Evolutionary conservation across 2,113 vertebrate species (phyloP), one percentile per base, ranked within the genome.

Genomic region (Solea senegalensis): DNA sequence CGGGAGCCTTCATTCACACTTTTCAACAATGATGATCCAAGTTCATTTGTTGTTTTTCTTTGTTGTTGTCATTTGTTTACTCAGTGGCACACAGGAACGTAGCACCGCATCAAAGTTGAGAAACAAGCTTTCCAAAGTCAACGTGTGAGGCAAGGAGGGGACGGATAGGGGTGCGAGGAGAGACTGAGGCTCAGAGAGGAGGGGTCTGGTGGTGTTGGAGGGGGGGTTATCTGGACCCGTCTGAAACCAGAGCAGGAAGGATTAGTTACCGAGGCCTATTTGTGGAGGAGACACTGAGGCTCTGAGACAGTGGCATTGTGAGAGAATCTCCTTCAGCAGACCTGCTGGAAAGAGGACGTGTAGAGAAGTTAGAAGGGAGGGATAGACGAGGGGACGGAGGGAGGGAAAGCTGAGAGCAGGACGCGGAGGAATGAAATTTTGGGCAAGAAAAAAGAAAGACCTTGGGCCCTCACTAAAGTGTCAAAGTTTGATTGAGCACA

Each of bases 221-320:
- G 81, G 84, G 81, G 80, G 60, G 88, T 87, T 90, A 89, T 93
- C 87, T 85, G 74, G 90, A 91, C 91, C 86, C 56, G 80, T 73
- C 89, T 92, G 94, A 94, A 93, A 94, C 86, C 83, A 78, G 90
- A 94, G 92, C 90, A 75, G 81, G 65, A 69, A 60, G 80, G 91
- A 93, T 94, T 80, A 80, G 85, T 92, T 93, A 90, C 89, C 68
- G 7, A 65, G 84, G 86, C 88, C 92, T 93, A 93, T 94, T 93
- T 94, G 89, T 85, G 92, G 92, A 93, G 89, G 92, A 93, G 93
- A 94, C 92, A 92, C 86, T 44, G 86, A 88, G 93, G 86, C 92
- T 88, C 76, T 85, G 90, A 90, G 90, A 92, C 90, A 85, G 84
- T 78, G 87, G 84, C 85, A 91, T 88, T 90, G 88, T 88, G 85